Conservation (phyloP, 2,888 invertebrate genomes). For the Hololepta plana region DNA sequence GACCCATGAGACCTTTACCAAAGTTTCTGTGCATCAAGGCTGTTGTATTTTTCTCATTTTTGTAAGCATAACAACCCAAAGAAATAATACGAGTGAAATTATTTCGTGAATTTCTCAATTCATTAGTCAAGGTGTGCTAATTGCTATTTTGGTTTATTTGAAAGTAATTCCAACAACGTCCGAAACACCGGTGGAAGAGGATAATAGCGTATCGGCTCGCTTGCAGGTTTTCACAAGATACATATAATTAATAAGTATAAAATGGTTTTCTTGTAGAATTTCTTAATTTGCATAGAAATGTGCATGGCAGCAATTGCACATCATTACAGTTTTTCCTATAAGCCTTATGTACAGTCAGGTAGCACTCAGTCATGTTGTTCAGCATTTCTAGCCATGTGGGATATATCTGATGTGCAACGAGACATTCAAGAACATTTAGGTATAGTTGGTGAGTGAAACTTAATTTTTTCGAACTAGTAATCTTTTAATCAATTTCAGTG, state of each 20-base stretch:
- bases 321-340: constrained; percentile 90
- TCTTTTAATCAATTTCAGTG: too few species aligned
- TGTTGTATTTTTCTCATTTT: constrained; percentile 94
- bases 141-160: constrained; percentile 70
- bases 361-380: constrained; percentile 39
- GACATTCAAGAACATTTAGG: constrained; percentile 88
- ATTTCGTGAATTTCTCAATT: constrained; percentile 3
- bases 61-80: constrained; percentile 43
- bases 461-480: too few species aligned
- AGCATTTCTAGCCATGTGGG: constrained; percentile 85
- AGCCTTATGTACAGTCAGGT: constrained; percentile 48
- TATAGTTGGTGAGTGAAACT: constrained; percentile 50
- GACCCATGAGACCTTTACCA: constrained; percentile 84
- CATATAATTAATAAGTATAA: constrained; percentile 5
- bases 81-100: constrained; percentile 2
- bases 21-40: constrained; percentile 96
- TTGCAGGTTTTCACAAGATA: constrained; percentile 42
- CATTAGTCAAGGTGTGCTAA: constrained; percentile 77
- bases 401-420: constrained; percentile 85
- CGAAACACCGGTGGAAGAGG: constrained; percentile 44
- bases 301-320: constrained; percentile 90
- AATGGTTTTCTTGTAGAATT: constrained; percentile 47
- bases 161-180: constrained; percentile 63
- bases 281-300: constrained; percentile 95
- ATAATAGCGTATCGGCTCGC: constrained; percentile 61